Conservation (phyloP, 2,888 invertebrate genomes). For the Plagodis pulveraria region DNA sequence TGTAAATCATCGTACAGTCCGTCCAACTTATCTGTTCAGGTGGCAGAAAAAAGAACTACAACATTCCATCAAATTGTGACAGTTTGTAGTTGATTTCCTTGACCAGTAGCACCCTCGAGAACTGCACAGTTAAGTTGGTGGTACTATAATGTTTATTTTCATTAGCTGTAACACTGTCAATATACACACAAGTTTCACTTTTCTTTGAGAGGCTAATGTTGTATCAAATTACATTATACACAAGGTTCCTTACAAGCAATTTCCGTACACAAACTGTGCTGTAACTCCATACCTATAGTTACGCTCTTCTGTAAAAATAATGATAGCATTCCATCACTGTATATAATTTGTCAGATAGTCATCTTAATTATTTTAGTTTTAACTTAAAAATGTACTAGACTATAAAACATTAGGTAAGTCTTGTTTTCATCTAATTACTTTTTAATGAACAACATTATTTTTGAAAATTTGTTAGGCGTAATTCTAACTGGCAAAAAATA, state of each 20-base stretch:
- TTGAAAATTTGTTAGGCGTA: too few species aligned
- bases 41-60: too few species aligned
- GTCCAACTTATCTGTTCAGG: too few species aligned
- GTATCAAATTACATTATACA: conserved; percentile 4
- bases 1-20: too few species aligned
- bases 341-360: conserved; percentile 8
- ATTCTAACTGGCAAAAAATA: too few species aligned
- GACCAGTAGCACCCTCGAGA: too few species aligned
- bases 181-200: conserved; percentile 1
- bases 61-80: too few species aligned
- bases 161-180: too few species aligned
- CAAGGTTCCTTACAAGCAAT: not conserved
- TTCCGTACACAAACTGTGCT: conserved; percentile 2
- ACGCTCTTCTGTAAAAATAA: conserved; percentile 14
- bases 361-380: conserved; percentile 12
- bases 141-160: too few species aligned
- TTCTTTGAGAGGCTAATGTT: not conserved
- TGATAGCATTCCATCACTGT: conserved; percentile 11
- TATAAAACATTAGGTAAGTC: too few species aligned
- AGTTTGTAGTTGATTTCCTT: too few species aligned
- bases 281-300: conserved; percentile 5
- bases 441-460: conserved; percentile 1
- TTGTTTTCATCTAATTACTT: conserved; percentile 2
- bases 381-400: not conserved
- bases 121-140: too few species aligned